Evolutionary conservation across 2,888 invertebrate species (phyloP), one percentile per base, ranked within the genome.

Genomic region (Pseudococcus jackbeardsleyi): DNA sequence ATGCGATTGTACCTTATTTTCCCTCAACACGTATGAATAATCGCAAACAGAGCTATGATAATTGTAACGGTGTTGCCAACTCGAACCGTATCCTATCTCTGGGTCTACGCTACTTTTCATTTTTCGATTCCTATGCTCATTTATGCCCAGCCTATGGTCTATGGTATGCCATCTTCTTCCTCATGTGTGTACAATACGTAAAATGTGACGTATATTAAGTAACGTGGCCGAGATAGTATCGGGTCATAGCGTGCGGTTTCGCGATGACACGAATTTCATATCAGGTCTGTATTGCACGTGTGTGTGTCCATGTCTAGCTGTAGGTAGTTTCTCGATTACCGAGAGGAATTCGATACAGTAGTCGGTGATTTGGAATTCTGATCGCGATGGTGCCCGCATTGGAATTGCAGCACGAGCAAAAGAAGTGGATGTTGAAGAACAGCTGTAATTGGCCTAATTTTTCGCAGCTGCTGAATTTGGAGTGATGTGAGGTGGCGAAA

Each of bases 1-100:
- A 22, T 33, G 33, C 17, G 72, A 0, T 72, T 33, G 26, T 33
- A 33, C 26, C 26, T 33, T n/a, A n/a, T n/a, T 72, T 72, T 33
- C 72, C 72, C 33, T 33, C 33, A 33, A 72, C 33, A 82, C 79
- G 79, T 82, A 82, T 82, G 79, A 82, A 82, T 82, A 82, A 82
- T 82, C 79, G 79, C 77, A 42, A 77, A 72, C 26, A 33, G 39
- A 77, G 39, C 72, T 82, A 82, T 82, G 79, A 82, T 82, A 82
- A 82, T 82, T 82, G 79, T 46, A 82, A 9, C 79, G 0, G 22
- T 22, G 79, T 82, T 82, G 79, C 79, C 79, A 82, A n/a, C 11
- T 82, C 46, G 72, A 46, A 82, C 79, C 79, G 79, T 82, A 82
- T 82, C 79, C 42, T 82, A 9, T 22, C 12, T 9, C 8, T 9